Base-by-base conservation (phyloP, 2,797 vertebrate genomes). In the Dryobates pubescens region DNA sequence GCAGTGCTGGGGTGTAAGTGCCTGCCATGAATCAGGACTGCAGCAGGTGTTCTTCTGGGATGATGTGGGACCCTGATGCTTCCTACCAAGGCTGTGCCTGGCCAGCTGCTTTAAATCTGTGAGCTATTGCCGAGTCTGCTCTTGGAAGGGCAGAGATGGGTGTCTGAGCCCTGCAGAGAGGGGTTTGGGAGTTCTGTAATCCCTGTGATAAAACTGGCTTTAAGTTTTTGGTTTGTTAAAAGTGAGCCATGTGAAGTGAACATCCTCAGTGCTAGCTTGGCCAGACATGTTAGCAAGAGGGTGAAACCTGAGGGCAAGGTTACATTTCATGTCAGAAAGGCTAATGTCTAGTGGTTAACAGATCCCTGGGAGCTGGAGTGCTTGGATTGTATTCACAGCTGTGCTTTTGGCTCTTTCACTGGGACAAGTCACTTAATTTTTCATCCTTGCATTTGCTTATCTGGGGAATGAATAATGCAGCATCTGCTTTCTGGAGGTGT, bases 311-410 rank as follows among this genome's bases (percentile, higher is more conserved):
- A 92, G 29, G 75, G 56, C 63, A 89, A 81, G 56, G 41, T 75
- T 93, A 19, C 19, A 4, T 89, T 91, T 93, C 0, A 0, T 61
- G 91, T 91, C 24, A 71, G 80, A 70, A 86, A 64, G 74, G 61
- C 82, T 93, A 43, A 82, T 61, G 53, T 82, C 49, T 83, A 45
- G 49, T 86, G 91, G 86, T 86, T 92, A 91, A 73, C 62, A 70
- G 88, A 68, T 95, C 77, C 47, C 51, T 91, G 87, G 77, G 76
- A 88, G 13, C 32, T 86, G 49, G 30, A 54, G 3, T 92, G 51
- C 82, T 79, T 93, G 91, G 64, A 90, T 93, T 89, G 64, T 91
- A 79, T 95, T 96, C 77, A 64, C 92, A 95, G 89, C 91, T 96
- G 91, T 94, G 92, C 85, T 64, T 92, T 93, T 95, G 95, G 91